Evolutionary conservation across 2,888 invertebrate genomes (phyloP), one percentile per base, ranked within the genome.

Genomic region (Habrosyne pyritoides): DNA sequence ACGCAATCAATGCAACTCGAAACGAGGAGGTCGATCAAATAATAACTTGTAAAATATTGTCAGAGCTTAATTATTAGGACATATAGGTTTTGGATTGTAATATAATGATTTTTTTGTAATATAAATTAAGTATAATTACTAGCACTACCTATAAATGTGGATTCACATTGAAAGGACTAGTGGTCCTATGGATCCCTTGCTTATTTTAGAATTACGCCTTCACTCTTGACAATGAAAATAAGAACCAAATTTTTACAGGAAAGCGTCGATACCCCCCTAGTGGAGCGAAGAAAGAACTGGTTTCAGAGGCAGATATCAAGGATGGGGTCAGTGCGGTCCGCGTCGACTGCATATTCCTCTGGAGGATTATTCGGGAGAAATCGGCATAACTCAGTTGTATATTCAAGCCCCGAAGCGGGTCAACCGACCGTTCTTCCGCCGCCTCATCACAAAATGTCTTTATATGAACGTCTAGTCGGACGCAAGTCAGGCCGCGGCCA

Each of bases 181-280:
- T n/a, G n/a, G n/a, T n/a, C n/a, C n/a, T n/a, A n/a, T n/a, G n/a
- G n/a, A n/a, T n/a, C n/a, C n/a, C n/a, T n/a, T n/a, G n/a, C n/a
- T n/a, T n/a, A n/a, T n/a, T n/a, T n/a, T n/a, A n/a, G n/a, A n/a
- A n/a, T n/a, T n/a, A n/a, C n/a, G n/a, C n/a, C n/a, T n/a, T n/a
- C n/a, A n/a, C n/a, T n/a, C n/a, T n/a, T n/a, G n/a, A n/a, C n/a
- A n/a, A n/a, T n/a, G 2, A 8, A 47, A 21, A 52, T 10, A 26
- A 14, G 5, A 30, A 46, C 57, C 53, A 61, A 55, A 53, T 82
- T 91, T 24, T 42, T 42, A 6, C 83, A 97, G 97, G 97, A 97
- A 89, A 97, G 97, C 79, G 97, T 98, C 0, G 97, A 97, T 75
- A 97, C 97, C 0, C 97, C 97, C 8, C 93, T 97, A 76, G 97